These are phyloP conservation scores for Leptura quadrifasciata DNA, from an alignment of 2,888 invertebrate species.

Conservation along the genomic window DNA sequence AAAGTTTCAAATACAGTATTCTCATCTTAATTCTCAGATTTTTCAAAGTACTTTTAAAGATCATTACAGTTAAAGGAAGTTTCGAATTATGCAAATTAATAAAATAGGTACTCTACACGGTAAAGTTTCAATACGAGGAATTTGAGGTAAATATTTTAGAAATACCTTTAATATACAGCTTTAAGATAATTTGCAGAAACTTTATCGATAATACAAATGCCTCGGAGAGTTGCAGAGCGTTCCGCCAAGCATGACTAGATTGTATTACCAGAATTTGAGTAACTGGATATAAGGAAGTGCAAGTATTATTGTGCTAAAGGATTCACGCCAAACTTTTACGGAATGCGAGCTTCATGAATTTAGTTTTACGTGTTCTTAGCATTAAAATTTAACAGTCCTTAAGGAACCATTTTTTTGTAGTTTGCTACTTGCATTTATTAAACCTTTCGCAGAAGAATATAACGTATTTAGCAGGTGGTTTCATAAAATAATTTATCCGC, in stretches of 20 bases:
- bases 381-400: not conserved
- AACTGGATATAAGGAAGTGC: not conserved
- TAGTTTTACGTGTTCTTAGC: not conserved
- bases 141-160: slow-evolving; percentile 22
- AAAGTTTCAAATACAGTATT: slow-evolving; percentile 12
- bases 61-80: not conserved
- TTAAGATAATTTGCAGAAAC: slow-evolving; percentile 22
- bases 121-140: slow-evolving; percentile 2
- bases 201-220: not conserved
- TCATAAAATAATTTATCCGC: too few species aligned
- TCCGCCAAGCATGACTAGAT: not conserved
- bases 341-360: not conserved
- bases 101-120: slow-evolving; percentile 10
- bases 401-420: too few species aligned
- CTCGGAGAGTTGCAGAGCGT: not conserved
- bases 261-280: not conserved
- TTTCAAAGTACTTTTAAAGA: not conserved
- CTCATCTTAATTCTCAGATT: slow-evolving; percentile 5
- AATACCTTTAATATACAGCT: slow-evolving; percentile 18
- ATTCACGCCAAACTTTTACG: not conserved
- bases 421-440: too few species aligned
- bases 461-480: too few species aligned
- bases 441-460: too few species aligned
- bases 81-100: slow-evolving; percentile 21
- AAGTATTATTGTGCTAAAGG: not conserved